These are phyloP conservation scores for Pammene aurita DNA, from an alignment of 2,888 invertebrate species.

Conservation along the genomic window DNA sequence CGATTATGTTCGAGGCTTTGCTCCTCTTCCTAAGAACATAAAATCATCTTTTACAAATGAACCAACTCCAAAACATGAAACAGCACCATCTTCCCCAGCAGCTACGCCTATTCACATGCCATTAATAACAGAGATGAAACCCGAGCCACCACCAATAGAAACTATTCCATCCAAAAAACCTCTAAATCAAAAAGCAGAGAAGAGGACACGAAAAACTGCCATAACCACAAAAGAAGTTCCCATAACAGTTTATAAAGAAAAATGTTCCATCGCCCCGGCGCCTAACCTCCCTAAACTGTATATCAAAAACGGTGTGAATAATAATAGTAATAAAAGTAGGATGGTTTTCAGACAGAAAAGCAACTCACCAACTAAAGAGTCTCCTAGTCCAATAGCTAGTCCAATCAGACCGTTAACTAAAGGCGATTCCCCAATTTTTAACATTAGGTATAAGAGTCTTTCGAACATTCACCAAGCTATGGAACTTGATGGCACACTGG, in stretches of 20 bases:
- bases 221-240: slow-evolving; percentile 82
- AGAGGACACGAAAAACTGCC: slow-evolving; percentile 88
- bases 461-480: slow-evolving; percentile 89
- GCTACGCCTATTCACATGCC: slow-evolving; percentile 83
- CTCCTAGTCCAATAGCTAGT: slow-evolving; percentile 85
- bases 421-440: slow-evolving; percentile 89
- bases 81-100: slow-evolving; percentile 82
- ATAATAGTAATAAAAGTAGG: slow-evolving; percentile 85
- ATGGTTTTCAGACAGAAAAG: slow-evolving; percentile 88
- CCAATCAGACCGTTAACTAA: slow-evolving; percentile 82
- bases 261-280: slow-evolving; percentile 80
- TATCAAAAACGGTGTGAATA: slow-evolving; percentile 88
- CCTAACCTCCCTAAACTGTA: slow-evolving; percentile 88
- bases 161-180: slow-evolving; percentile 94
- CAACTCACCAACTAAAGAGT: slow-evolving; percentile 88
- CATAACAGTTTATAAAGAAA: slow-evolving; percentile 83
- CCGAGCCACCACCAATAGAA: slow-evolving; percentile 95
- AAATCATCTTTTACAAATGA: slow-evolving; percentile 85
- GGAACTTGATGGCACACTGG: slow-evolving; percentile 92
- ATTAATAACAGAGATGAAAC: slow-evolving; percentile 85
- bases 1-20: slow-evolving; percentile 96
- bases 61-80: slow-evolving; percentile 74
- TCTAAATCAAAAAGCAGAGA: slow-evolving; percentile 85
- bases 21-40: slow-evolving; percentile 92
- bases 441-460: slow-evolving; percentile 87